Conservation (phyloP, 2,888 invertebrate species). For the Napeogenes inachia region DNA sequence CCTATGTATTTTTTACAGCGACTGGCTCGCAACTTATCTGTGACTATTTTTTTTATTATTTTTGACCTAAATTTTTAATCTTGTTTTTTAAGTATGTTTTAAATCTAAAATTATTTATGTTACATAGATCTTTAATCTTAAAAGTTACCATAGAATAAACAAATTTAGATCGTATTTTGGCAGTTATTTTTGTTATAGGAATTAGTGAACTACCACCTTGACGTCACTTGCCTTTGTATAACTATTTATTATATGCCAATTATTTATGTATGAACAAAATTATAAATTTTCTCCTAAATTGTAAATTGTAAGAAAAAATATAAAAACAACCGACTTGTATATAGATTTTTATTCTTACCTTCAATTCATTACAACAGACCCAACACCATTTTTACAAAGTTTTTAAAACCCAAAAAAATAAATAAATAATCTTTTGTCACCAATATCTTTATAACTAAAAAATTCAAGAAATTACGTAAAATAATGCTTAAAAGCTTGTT, state of each 20-base stretch:
- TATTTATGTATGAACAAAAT: constrained; percentile 57
- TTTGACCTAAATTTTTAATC: constrained; percentile 32
- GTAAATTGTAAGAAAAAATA: constrained; percentile 68
- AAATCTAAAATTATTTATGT: constrained; percentile 68
- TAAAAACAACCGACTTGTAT: constrained; percentile 56
- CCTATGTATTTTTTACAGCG: constrained; percentile 48
- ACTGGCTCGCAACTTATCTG: constrained; percentile 60
- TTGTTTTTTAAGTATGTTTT: constrained; percentile 60
- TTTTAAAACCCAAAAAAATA: constrained; percentile 15
- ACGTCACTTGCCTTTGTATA: constrained; percentile 59
- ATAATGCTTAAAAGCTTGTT: too few species aligned
- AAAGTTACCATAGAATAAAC: constrained; percentile 73
- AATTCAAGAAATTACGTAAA: background rate
- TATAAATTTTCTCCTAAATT: constrained; percentile 53
- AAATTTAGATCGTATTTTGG: constrained; percentile 34
- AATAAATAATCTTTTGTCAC: background rate
- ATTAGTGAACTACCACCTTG: constrained; percentile 32
- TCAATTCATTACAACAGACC: constrained; percentile 27
- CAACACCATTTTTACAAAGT: constrained; percentile 28
- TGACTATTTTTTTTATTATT: constrained; percentile 33
- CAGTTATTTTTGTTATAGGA: constrained; percentile 31
- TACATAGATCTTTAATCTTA: constrained; percentile 60
- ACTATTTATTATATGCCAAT: constrained; percentile 64
- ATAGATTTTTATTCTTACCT: constrained; percentile 42
- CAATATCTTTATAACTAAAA: background rate